These are phyloP conservation scores for Hydropsyche betteni DNA, from an alignment of 2,888 invertebrate species.

Conservation along the genomic window DNA sequence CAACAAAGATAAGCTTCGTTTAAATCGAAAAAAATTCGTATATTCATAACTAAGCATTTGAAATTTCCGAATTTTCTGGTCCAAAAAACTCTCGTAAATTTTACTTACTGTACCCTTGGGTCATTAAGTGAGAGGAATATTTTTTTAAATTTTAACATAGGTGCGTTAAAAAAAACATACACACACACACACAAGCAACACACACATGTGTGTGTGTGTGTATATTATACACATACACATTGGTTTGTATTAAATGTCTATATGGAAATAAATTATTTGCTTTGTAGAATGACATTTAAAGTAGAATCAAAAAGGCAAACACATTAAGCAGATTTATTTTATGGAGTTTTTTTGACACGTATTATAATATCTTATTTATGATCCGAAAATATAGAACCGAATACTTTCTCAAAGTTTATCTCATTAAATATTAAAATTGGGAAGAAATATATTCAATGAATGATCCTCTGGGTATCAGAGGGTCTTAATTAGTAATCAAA, in stretches of 20 bases:
- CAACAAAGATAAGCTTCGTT: no score
- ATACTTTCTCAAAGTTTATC: not conserved
- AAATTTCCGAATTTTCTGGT: slow-evolving; percentile 17
- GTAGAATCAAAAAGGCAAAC: not conserved
- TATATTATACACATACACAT: not conserved
- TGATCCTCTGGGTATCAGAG: not conserved
- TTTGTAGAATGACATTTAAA: slow-evolving; percentile 1
- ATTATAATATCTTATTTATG: slow-evolving; percentile 3
- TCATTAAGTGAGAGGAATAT: slow-evolving; percentile 24
- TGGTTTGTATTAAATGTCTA: no score
- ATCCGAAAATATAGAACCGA: not conserved
- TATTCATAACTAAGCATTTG: not conserved
- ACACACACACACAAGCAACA: no score
- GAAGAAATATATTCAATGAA: slow-evolving; percentile 2
- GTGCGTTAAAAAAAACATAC: not conserved
- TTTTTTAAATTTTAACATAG: slow-evolving; percentile 23
- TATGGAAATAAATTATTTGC: not conserved
- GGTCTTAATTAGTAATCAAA: slow-evolving; percentile 26
- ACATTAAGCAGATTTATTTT: slow-evolving; percentile 4
- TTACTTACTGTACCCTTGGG: slow-evolving; percentile 26
- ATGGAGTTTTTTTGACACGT: not conserved
- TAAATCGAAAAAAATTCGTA: no score
- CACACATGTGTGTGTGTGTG: no score
- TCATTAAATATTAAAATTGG: not conserved
- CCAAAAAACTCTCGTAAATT: slow-evolving; percentile 20